Conservation (phyloP, 1,140 invertebrate species). For the Diabrotica virgifera region DNA sequence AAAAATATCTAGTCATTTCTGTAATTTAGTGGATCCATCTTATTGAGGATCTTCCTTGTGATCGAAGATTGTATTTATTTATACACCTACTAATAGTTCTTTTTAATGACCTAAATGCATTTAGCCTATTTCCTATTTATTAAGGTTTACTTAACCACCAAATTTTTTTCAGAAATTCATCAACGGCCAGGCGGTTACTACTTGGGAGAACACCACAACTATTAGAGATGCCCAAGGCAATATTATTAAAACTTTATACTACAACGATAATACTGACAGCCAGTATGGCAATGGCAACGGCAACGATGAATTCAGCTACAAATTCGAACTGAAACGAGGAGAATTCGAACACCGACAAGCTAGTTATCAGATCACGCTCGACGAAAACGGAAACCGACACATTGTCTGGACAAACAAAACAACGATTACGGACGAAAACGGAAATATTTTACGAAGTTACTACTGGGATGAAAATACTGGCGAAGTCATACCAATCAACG, state of each 20-base stretch:
- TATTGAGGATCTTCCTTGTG: too few species aligned
- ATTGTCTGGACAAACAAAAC: conserved; percentile 32
- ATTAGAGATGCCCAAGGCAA: conserved; percentile 30
- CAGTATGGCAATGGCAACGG: neutral
- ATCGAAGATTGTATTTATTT: too few species aligned
- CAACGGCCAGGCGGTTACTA: conserved; percentile 25
- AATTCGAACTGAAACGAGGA: neutral
- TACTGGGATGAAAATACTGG: conserved; percentile 23
- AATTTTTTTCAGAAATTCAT: neutral
- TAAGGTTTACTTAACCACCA: too few species aligned
- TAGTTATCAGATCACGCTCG: conserved; percentile 4
- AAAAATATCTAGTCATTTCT: too few species aligned
- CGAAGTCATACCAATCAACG: neutral
- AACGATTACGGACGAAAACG: conserved; percentile 26
- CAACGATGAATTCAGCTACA: neutral
- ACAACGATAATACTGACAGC: conserved; percentile 17
- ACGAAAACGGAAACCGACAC: conserved; percentile 20
- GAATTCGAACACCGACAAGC: conserved; percentile 10
- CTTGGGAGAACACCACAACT: conserved; percentile 31
- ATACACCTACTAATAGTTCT: too few species aligned
- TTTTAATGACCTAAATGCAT: too few species aligned
- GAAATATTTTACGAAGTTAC: conserved; percentile 29
- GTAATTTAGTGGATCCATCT: too few species aligned
- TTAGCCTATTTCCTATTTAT: too few species aligned
- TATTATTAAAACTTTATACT: conserved; percentile 30